These are phyloP conservation scores for Mycetomoellerius zeteki DNA, from an alignment of 1,140 invertebrate species.

Conservation along the genomic window DNA sequence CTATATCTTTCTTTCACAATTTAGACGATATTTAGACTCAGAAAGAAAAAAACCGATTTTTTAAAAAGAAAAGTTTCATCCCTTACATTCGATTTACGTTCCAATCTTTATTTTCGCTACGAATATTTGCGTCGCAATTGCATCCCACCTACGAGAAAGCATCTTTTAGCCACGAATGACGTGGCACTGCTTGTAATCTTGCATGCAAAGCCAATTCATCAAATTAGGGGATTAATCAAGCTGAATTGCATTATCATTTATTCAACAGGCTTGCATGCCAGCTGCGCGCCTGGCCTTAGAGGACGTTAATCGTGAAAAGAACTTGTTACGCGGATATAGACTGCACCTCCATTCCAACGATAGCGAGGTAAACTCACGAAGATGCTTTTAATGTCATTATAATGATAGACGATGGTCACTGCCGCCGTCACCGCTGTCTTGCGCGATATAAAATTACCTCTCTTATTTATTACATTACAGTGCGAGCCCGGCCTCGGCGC, in stretches of 20 bases:
- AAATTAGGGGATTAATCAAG: constrained; percentile 48
- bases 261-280: constrained; percentile 93
- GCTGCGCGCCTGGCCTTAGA: constrained; percentile 97
- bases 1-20: too few species aligned
- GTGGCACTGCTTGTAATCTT: background rate
- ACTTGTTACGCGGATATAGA: constrained; percentile 96
- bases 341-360: constrained; percentile 98
- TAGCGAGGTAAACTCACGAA: constrained; percentile 93
- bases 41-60: too few species aligned
- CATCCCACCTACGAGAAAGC: background rate
- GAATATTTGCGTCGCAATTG: background rate
- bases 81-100: background rate
- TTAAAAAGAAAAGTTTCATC: too few species aligned
- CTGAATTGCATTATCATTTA: constrained; percentile 48
- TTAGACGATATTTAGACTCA: too few species aligned
- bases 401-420: background rate
- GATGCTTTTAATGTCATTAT: background rate
- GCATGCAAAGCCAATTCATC: constrained; percentile 31
- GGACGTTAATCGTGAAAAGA: constrained; percentile 96
- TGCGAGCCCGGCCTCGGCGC: constrained; percentile 99
- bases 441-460: constrained; percentile 25
- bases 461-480: constrained; percentile 87
- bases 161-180: background rate
- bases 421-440: background rate
- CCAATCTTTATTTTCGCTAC: background rate